Evolutionary conservation across 2,797 vertebrate genomes (phyloP), one percentile per base, ranked within the genome.

Genomic region (Peromyscus aztecus): DNA sequence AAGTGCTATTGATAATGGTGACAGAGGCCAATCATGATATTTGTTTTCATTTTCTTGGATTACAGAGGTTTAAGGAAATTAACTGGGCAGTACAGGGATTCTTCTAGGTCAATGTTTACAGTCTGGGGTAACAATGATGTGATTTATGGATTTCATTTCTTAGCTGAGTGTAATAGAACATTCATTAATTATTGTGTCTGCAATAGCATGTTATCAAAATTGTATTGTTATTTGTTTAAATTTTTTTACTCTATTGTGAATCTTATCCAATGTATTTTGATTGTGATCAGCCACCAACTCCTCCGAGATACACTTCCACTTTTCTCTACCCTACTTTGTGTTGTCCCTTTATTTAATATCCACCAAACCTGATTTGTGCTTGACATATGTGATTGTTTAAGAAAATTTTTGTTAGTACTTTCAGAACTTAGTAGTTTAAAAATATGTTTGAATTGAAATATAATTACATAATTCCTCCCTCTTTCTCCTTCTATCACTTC

Each of bases 91-190:
- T 40, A 9, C 13, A 67, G 14, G 3, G 2, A 27, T 29, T 52
- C 8, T 52, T 65, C 31, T 34, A 81, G 29, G 17, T 1, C 10
- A 2, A 24, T 34, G 13, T 52, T 14, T 52, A 52, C 52, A 52
- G 7, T n/a, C 55, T 11, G 3, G 2, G 31, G 2, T 9, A 69
- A 19, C 8, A 63, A 77, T n/a, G 5, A 43, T 55, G 0, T 0
- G 24, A 27, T 43, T 23, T 65, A 34, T 37, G 17, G 1, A 71
- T 87, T 90, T 34, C 17, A 34, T 21, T 17, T 0, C 12, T 69
- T 43, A 77, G 21, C 2, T 5, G 34, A 43, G n/a, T 27, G 11
- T 27, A 5, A 5, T 40, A 16, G 0, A 87, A 8, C 17, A 76
- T 92, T 57, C 9, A 83, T 34, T 4, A n/a, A 63, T 84, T 43